A percentile compares a stretch with the other conserved stretches of the same genome.
Conservation (phyloP, 2,888 invertebrate genomes). For the Heteropelma amictum region DNA sequence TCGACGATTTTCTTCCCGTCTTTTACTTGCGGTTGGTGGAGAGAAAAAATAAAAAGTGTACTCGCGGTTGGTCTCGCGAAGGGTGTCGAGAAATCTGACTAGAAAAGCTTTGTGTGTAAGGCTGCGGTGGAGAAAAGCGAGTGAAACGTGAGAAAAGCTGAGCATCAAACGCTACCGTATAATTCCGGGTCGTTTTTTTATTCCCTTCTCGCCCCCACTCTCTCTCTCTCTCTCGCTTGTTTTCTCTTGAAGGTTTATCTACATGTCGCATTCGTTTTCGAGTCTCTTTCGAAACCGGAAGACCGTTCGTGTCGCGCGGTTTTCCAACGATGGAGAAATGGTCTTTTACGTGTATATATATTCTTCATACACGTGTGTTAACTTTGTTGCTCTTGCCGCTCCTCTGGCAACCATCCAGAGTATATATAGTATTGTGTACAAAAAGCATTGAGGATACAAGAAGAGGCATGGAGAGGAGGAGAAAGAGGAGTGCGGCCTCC, state of each 20-base stretch:
- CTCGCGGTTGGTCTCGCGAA: not conserved
- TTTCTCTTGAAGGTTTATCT: not conserved
- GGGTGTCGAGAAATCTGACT: slow-evolving; percentile 49
- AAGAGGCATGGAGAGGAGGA: slow-evolving; percentile 29
- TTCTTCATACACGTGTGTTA: not conserved
- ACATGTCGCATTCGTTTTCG: not conserved
- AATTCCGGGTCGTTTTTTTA: slow-evolving; percentile 2
- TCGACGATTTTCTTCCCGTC: slow-evolving; percentile 54
- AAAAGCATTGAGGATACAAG: slow-evolving; percentile 14
- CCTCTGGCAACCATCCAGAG: slow-evolving; percentile 44
- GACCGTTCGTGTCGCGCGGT: slow-evolving; percentile 23
- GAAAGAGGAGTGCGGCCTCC: not conserved
- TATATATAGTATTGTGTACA: slow-evolving; percentile 29
- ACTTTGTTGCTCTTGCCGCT: slow-evolving; percentile 24
- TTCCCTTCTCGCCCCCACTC: not conserved
- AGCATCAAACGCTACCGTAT: not conserved
- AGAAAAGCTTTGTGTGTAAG: not conserved
- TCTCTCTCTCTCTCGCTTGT: not conserved
- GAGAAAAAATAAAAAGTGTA: not conserved
- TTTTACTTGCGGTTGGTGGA: slow-evolving; percentile 42
- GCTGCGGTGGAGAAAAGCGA: not conserved
- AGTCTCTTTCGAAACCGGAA: slow-evolving; percentile 26
- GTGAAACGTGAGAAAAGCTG: slow-evolving; percentile 48
- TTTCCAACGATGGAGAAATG: slow-evolving; percentile 12
- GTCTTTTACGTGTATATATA: not conserved